A percentile compares a stretch with the other conserved stretches of the same genome.
phyloP scores from a whole-genome alignment of 1,140 invertebrate genomes.

The Pissodes strobi region DNA sequence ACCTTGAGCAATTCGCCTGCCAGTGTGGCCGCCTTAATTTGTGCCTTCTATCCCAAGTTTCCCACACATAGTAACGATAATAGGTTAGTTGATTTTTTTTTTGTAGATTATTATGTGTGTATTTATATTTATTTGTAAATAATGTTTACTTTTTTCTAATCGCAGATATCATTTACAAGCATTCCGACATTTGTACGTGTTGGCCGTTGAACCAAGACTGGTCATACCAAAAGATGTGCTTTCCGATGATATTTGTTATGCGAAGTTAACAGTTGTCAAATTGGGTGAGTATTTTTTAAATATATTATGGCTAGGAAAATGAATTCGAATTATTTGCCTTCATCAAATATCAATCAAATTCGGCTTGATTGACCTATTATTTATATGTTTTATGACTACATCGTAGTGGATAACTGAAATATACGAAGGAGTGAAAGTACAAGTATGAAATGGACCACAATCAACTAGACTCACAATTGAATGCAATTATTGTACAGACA shows the following conservation, averaged over 20 bases:
- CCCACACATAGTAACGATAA: slow-evolving; percentile 96
- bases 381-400: no score
- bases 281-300: slow-evolving; percentile 44
- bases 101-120: background rate
- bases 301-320: no score
- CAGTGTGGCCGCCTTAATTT: slow-evolving; percentile 85
- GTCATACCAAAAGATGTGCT: slow-evolving; percentile 86
- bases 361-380: no score
- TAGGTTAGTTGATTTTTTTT: slow-evolving; percentile 60
- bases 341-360: no score
- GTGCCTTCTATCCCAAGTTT: slow-evolving; percentile 95
- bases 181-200: slow-evolving; percentile 91
- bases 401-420: no score
- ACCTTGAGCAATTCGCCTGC: slow-evolving; percentile 83
- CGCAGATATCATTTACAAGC: slow-evolving; percentile 91
- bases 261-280: slow-evolving; percentile 70
- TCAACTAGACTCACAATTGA: no score
- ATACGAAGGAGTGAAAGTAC: no score
- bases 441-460: no score
- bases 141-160: background rate
- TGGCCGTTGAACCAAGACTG: slow-evolving; percentile 87
- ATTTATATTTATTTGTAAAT: background rate
- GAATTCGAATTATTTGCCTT: no score
- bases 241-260: slow-evolving; percentile 78
- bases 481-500: no score